phyloP scores from a whole-genome alignment of 2,888 invertebrate species.

The Limnephilus rhombicus region DNA sequence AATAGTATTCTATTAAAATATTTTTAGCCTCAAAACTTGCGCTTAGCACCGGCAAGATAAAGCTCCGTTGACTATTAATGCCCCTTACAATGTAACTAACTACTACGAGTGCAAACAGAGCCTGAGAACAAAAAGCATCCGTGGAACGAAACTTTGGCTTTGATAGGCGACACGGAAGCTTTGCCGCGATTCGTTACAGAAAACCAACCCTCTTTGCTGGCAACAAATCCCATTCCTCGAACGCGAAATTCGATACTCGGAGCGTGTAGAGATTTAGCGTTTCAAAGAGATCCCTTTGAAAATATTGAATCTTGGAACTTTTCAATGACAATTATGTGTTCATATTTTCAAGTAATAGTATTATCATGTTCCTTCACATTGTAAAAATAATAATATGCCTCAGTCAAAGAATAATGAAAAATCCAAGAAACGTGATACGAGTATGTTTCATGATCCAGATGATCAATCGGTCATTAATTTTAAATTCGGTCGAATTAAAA shows the following conservation, averaged over 20 bases:
- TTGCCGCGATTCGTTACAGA: not conserved
- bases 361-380: not conserved
- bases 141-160: conserved; percentile 33
- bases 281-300: not conserved
- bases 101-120: conserved; percentile 35
- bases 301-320: not conserved
- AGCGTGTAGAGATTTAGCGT: not conserved
- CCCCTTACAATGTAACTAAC: conserved; percentile 34
- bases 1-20: conserved; percentile 27
- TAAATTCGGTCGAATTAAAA: too few species aligned
- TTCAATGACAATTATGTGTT: not conserved
- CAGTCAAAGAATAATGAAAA: too few species aligned
- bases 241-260: conserved; percentile 4
- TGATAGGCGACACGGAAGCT: conserved; percentile 43
- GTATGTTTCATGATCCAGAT: too few species aligned
- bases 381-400: not conserved
- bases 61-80: conserved; percentile 37
- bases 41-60: conserved; percentile 26
- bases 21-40: conserved; percentile 37
- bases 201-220: conserved; percentile 9
- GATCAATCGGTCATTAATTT: too few species aligned
- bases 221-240: not conserved
- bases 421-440: too few species aligned
- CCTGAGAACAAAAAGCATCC: conserved; percentile 34
- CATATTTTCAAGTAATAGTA: not conserved